phyloP scores from a whole-genome alignment of 1,140 invertebrate genomes.

The Camponotus vicinus region DNA sequence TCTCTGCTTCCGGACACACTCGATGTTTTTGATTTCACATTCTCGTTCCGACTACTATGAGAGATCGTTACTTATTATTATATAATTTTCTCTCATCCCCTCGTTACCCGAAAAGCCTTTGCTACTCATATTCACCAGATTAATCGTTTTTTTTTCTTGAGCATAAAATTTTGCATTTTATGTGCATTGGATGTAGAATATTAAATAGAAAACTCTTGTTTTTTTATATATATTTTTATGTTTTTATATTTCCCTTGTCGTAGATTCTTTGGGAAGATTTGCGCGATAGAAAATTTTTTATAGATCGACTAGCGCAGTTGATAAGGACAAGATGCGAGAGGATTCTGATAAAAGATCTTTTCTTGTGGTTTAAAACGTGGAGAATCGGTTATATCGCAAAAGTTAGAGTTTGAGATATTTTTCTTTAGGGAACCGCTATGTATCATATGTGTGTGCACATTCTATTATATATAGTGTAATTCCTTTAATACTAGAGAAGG shows the following conservation, averaged over 20 bases:
- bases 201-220: not conserved
- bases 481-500: no score
- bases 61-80: not conserved
- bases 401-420: no score
- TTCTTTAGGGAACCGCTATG: no score
- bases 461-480: no score
- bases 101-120: conserved; percentile 23
- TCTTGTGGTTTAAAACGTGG: conserved; percentile 63
- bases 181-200: not conserved
- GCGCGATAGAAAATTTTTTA: conserved; percentile 79
- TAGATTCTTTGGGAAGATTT: conserved; percentile 74
- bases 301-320: conserved; percentile 71
- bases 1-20: not conserved
- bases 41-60: not conserved
- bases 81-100: conserved; percentile 17
- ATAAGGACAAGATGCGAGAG: conserved; percentile 69
- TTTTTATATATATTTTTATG: not conserved
- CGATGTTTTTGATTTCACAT: not conserved
- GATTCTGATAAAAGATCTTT: conserved; percentile 49
- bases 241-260: conserved; percentile 27
- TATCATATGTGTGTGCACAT: no score
- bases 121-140: not conserved
- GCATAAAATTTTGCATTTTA: not conserved
- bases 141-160: conserved; percentile 37
- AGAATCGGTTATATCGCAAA: no score